Conservation (phyloP, 2,888 invertebrate genomes). For the Plemyria rubiginata region DNA sequence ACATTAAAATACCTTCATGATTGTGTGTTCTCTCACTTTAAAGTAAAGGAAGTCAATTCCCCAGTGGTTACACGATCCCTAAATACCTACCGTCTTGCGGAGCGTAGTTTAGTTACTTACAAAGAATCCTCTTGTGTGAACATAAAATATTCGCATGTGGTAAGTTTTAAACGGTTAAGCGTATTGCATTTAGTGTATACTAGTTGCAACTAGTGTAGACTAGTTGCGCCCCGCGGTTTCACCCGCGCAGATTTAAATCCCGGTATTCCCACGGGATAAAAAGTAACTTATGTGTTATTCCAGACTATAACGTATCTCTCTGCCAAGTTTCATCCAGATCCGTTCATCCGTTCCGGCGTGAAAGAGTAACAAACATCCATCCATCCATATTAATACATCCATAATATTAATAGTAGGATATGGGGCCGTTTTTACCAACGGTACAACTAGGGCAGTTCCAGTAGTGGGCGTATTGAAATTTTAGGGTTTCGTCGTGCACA, state of each 20-base stretch:
- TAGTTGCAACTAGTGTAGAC: no score
- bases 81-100: slow-evolving; percentile 26
- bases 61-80: slow-evolving; percentile 25
- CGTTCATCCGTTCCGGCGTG: no score
- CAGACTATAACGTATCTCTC: no score
- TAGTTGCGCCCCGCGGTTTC: no score
- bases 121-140: slow-evolving; percentile 32
- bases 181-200: slow-evolving; percentile 4
- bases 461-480: not conserved
- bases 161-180: slow-evolving; percentile 20
- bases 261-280: no score
- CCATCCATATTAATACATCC: no score
- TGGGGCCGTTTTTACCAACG: slow-evolving; percentile 3
- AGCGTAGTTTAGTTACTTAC: slow-evolving; percentile 32
- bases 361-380: no score
- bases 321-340: no score
- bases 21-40: slow-evolving; percentile 18
- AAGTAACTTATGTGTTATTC: no score
- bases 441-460: not conserved
- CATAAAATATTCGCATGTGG: slow-evolving; percentile 15
- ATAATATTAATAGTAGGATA: no score
- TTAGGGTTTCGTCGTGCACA: not conserved
- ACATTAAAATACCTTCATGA: no score
- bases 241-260: no score
- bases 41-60: slow-evolving; percentile 26